Conservation (phyloP, 2,113 vertebrate genomes). For the Zingel zingel region DNA sequence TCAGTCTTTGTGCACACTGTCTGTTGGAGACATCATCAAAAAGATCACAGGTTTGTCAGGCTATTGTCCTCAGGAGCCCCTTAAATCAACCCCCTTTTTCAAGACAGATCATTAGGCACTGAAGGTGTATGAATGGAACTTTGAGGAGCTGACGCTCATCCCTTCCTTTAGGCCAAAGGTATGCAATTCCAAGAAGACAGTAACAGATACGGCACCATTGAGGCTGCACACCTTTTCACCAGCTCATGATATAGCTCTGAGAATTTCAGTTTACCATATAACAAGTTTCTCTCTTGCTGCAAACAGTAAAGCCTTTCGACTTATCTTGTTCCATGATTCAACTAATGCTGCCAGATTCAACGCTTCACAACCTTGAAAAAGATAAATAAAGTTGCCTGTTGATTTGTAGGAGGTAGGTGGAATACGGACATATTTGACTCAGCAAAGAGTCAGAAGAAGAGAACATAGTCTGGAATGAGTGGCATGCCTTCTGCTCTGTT, state of each 20-base stretch:
- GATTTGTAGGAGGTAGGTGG: background rate
- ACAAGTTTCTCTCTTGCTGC: background rate
- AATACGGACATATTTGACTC: background rate
- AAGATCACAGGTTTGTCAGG: constrained; percentile 29
- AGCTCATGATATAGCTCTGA: constrained; percentile 3
- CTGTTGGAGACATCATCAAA: constrained; percentile 40
- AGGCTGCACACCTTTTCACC: constrained; percentile 25
- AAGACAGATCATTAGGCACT: constrained; percentile 16
- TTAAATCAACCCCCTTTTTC: constrained; percentile 30
- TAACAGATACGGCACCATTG: constrained; percentile 42
- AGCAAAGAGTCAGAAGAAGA: background rate
- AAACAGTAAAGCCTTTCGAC: background rate
- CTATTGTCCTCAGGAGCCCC: constrained; percentile 37
- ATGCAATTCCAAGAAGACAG: constrained; percentile 53
- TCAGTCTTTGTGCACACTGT: constrained; percentile 39
- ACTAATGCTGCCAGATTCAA: background rate
- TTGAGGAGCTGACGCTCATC: constrained; percentile 14
- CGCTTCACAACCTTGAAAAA: background rate
- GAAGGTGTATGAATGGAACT: constrained; percentile 35
- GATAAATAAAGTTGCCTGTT: background rate
- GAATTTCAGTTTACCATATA: background rate
- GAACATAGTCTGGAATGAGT: constrained; percentile 32
- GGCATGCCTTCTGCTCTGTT: constrained; percentile 7
- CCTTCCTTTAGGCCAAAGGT: constrained; percentile 33
- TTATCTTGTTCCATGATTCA: background rate